These are phyloP conservation scores for Drosophila sechellia DNA, from an alignment of 1,140 invertebrate genomes.

Conservation along the genomic window DNA sequence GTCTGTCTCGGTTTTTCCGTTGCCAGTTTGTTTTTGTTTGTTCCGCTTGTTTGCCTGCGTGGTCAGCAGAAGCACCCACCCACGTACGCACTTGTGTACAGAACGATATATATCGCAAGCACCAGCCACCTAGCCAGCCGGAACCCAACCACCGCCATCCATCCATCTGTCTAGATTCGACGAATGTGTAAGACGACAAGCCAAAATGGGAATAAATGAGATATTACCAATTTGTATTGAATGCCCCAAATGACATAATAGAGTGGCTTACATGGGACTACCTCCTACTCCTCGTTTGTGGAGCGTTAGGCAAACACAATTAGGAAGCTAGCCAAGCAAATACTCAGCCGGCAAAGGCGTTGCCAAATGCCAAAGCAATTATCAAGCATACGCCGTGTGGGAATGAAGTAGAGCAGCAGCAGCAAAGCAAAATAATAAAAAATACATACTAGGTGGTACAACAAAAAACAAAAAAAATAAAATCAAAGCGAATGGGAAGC, in stretches of 20 bases:
- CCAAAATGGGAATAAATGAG: slow-evolving; percentile 73
- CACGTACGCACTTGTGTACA: slow-evolving; percentile 31
- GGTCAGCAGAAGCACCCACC: slow-evolving; percentile 59
- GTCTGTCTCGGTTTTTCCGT: slow-evolving; percentile 16
- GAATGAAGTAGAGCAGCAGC: slow-evolving; percentile 6
- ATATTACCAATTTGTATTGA: slow-evolving; percentile 82
- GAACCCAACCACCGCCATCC: neutral
- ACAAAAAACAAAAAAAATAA: slow-evolving; percentile 10
- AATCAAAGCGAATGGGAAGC: slow-evolving; percentile 8
- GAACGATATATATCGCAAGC: slow-evolving; percentile 9
- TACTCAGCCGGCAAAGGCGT: slow-evolving; percentile 71
- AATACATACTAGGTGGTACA: slow-evolving; percentile 15
- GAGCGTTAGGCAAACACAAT: slow-evolving; percentile 63
- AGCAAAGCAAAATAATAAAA: slow-evolving; percentile 13
- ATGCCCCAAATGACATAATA: slow-evolving; percentile 75
- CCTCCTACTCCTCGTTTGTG: neutral
- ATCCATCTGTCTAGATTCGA: slow-evolving; percentile 20
- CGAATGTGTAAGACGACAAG: slow-evolving; percentile 15
- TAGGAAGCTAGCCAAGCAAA: slow-evolving; percentile 59
- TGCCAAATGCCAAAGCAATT: slow-evolving; percentile 64
- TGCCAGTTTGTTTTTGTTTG: slow-evolving; percentile 16
- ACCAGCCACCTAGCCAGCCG: neutral
- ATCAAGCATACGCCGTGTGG: slow-evolving; percentile 69
- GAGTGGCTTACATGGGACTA: slow-evolving; percentile 49
- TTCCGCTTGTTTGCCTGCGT: slow-evolving; percentile 46